Evolutionary conservation across 2,888 invertebrate species (phyloP), one percentile per base, ranked within the genome.

Genomic region (Cataglyphis rosenhaueri): DNA sequence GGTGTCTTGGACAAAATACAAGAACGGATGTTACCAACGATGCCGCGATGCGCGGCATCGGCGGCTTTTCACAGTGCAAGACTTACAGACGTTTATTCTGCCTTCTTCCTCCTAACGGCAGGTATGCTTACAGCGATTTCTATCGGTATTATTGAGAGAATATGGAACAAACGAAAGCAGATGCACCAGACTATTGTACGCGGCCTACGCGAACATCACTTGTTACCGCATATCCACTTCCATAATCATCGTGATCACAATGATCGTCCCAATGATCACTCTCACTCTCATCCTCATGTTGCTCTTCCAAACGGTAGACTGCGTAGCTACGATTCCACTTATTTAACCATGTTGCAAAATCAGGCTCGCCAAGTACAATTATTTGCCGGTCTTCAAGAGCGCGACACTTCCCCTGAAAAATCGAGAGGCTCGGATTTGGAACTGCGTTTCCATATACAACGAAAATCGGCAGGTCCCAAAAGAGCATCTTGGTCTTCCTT

Each of bases 31-130:
- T 87, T 95, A 18, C 95, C 95, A 0, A 94, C 94, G 9, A 95
- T 96, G 95, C 96, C 96, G 0, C 95, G 95, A 81, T 96, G 96
- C 87, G 94, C 95, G 1, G 95, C 95, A 1, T 95, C 95, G 0
- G 95, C 95, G 0, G 96, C 95, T 0, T 96, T 96, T 85, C 95
- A 96, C 25, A 96, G 96, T 3, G 96, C 96, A 0, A 94, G 96
- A 52, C 95, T 96, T 0, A 94, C 95, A 0, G 96, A 96, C 89
- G 96, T 96, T 0, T 95, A 95, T 76, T 96, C 96, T 0, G 96
- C 96, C 0, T 95, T 95, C 84, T 91, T 92, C n/a, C 91, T 95
- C 29, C 90, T 96, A 3, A 87, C 94, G 0, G 89, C 95, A 5
- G 96, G 96, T 4, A 92, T 95, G 10, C 38, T 93, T 0, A 88